These are phyloP conservation scores for Pseudomugil tenellus DNA, from an alignment of 2,797 vertebrate species.

Conservation along the genomic window DNA sequence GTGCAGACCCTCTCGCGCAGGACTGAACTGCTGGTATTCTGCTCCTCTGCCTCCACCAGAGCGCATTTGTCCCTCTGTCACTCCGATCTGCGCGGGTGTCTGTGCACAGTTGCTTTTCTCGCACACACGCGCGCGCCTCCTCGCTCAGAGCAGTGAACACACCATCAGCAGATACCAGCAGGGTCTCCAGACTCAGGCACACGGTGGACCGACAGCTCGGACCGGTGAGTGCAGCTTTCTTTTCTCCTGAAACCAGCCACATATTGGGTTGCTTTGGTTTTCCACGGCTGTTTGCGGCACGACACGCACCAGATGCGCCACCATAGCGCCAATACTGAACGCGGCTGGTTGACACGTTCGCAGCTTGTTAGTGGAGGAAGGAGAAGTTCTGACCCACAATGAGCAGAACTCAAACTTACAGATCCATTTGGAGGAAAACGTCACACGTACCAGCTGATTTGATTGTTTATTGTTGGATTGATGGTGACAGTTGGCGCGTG, in stretches of 20 bases:
- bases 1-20: neutral
- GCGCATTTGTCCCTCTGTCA: neutral
- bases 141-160: neutral
- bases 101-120: neutral
- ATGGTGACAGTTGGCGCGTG: neutral
- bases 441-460: neutral
- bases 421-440: neutral
- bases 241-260: neutral
- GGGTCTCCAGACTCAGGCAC: neutral
- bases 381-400: neutral
- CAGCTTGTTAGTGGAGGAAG: neutral
- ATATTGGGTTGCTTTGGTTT: neutral
- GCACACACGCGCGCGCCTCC: neutral
- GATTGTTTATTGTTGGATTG: neutral
- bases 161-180: neutral
- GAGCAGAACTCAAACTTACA: neutral
- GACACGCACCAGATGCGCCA: constrained; percentile 2
- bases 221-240: constrained; percentile 5
- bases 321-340: no score
- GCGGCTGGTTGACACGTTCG: no score
- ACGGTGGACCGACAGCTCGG: neutral
- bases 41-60: constrained; percentile 1
- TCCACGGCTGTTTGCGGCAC: neutral
- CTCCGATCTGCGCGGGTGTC: neutral
- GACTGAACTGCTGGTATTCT: neutral